phyloP scores from a whole-genome alignment of 2,113 vertebrate genomes.

The Oxygymnocypris stewartii region DNA sequence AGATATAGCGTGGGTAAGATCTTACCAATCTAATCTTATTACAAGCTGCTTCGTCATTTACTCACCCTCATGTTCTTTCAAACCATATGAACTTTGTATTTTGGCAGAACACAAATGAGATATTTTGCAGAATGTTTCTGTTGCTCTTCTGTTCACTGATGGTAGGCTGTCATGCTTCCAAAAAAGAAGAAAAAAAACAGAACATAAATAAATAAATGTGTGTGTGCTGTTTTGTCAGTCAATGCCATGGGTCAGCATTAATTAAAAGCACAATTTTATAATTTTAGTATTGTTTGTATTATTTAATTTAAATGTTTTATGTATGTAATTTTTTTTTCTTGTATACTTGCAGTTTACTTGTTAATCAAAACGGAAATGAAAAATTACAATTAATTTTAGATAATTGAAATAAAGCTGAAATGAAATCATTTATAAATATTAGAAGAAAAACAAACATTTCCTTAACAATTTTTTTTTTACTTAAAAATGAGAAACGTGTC shows the following conservation, averaged over 20 bases:
- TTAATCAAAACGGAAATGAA: not conserved
- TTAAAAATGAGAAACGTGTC: not conserved
- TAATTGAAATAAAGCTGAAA: not conserved
- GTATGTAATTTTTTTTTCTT: not conserved
- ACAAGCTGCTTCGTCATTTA: not conserved
- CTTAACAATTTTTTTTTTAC: too few relatives aligned
- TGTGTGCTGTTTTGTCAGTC: not conserved
- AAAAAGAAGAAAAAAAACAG: not conserved
- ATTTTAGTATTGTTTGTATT: not conserved
- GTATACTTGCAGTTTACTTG: not conserved
- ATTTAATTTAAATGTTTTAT: not conserved
- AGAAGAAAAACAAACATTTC: too few relatives aligned
- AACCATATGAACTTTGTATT: not conserved
- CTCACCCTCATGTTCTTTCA: not conserved
- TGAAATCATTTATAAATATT: too few relatives aligned
- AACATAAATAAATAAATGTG: not conserved
- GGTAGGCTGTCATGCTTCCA: not conserved
- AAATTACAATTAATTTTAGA: not conserved
- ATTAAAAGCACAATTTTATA: not conserved
- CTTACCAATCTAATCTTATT: not conserved
- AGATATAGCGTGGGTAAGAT: not conserved
- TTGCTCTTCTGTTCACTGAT: not conserved
- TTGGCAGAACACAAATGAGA: not conserved
- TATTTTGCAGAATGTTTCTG: not conserved
- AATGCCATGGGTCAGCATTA: not conserved